Percentiles rank a stretch among this genome's conserved stretches.
Evolutionary conservation across 2,888 invertebrate species (phyloP).

Genomic region (Hartigia nigra): DNA sequence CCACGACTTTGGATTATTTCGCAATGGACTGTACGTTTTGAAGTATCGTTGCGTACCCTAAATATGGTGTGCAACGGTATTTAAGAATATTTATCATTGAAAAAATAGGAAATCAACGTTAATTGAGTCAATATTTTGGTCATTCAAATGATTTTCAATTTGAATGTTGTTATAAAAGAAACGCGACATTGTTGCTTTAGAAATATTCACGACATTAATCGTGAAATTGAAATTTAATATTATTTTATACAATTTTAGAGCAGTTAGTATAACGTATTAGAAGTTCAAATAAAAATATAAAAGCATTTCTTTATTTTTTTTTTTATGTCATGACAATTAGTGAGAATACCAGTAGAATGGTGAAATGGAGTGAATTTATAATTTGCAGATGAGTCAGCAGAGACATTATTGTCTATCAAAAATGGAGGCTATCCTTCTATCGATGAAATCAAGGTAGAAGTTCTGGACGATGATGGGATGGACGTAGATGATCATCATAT

Average conservation of each 20-base stretch:
- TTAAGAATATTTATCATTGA: background rate
- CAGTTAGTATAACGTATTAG: background rate
- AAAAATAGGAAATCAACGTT: background rate
- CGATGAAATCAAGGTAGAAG: conserved; percentile 52
- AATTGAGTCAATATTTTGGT: conserved; percentile 10
- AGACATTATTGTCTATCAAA: conserved; percentile 70
- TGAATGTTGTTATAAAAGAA: conserved; percentile 62
- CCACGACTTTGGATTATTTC: conserved; percentile 11
- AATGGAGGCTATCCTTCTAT: conserved; percentile 67
- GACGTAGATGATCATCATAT: conserved; percentile 69
- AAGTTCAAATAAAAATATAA: background rate
- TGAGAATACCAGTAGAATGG: background rate
- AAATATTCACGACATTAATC: background rate
- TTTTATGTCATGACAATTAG: conserved; percentile 32
- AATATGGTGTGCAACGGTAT: background rate
- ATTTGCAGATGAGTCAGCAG: conserved; percentile 68
- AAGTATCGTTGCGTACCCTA: background rate
- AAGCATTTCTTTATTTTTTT: conserved; percentile 25
- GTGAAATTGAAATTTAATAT: background rate
- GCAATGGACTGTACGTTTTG: conserved; percentile 60
- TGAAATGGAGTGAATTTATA: background rate
- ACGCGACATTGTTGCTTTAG: conserved; percentile 49
- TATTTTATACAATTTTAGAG: background rate
- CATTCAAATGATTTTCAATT: conserved; percentile 52
- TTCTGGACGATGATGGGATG: conserved; percentile 68